A percentile compares a stretch with the other conserved stretches of the same genome.
phyloP scores from a whole-genome alignment of 2,888 invertebrate species.

The Acholoe squamosa region DNA sequence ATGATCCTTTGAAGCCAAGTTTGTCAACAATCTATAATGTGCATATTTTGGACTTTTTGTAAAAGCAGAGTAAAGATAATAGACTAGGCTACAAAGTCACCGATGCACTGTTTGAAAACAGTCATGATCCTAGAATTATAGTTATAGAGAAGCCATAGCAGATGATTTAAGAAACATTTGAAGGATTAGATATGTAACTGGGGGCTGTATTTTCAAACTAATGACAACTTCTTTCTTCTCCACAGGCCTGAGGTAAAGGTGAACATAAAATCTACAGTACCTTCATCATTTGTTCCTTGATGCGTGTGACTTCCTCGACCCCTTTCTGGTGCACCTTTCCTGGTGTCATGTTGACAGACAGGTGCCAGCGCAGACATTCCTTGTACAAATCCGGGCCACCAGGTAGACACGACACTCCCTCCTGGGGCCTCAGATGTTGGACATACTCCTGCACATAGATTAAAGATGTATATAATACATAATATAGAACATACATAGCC shows the following conservation, averaged over 20 bases:
- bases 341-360: conserved; percentile 76
- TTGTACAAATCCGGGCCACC: conserved; percentile 78
- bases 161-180: no score
- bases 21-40: conserved; percentile 67
- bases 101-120: background rate
- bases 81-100: no score
- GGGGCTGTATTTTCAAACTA: no score
- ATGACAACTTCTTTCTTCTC: no score
- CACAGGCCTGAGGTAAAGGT: no score
- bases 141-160: no score
- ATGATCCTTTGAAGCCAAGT: conserved; percentile 64
- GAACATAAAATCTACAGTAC: no score
- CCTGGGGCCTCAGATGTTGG: conserved; percentile 73
- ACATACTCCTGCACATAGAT: conserved; percentile 73
- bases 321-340: conserved; percentile 80
- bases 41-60: no score
- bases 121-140: no score
- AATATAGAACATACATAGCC: conserved; percentile 79
- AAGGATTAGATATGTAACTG: no score
- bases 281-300: conserved; percentile 72
- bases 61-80: no score
- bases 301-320: conserved; percentile 77
- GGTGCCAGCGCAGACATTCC: conserved; percentile 79
- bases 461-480: no score
- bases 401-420: conserved; percentile 77